These are phyloP conservation scores for Drosophila gaucha DNA, from an alignment of 2,888 invertebrate species.

Conservation along the genomic window DNA sequence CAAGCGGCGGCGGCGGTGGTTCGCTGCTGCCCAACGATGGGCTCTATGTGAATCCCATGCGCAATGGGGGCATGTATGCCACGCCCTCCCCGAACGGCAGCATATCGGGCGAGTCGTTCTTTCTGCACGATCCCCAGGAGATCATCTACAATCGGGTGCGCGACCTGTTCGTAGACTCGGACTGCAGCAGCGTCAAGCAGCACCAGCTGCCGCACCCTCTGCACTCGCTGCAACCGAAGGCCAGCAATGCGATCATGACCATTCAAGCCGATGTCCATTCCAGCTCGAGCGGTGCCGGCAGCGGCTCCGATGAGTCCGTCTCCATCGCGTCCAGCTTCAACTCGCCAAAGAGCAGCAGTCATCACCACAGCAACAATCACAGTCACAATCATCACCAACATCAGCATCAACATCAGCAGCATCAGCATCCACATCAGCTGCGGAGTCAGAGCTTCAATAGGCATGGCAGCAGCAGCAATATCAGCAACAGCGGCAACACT, in stretches of 20 bases:
- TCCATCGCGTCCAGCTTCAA: conserved; percentile 86
- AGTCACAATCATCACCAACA: conserved; percentile 29
- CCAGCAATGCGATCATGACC: conserved; percentile 85
- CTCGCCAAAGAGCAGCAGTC: conserved; percentile 81
- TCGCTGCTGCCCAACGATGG: conserved; percentile 87
- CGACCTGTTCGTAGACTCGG: conserved; percentile 90
- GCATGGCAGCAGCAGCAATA: conserved; percentile 51
- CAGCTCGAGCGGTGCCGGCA: conserved; percentile 88
- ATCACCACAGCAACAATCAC: conserved; percentile 66
- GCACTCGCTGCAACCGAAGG: conserved; percentile 57
- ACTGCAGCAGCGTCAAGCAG: conserved; percentile 82
- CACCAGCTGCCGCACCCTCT: conserved; percentile 61
- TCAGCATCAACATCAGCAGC: conserved; percentile 45
- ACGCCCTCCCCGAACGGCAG: conserved; percentile 87
- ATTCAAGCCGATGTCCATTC: conserved; percentile 95
- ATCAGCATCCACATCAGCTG: conserved; percentile 57
- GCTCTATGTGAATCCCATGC: conserved; percentile 93
- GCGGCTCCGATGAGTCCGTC: conserved; percentile 87
- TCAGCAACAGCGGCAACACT: conserved; percentile 32
- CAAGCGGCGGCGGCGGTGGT: conserved; percentile 15
- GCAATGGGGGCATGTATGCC: conserved; percentile 85
- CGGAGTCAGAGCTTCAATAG: conserved; percentile 68
- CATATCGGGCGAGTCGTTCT: conserved; percentile 90
- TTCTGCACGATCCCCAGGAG: conserved; percentile 93
- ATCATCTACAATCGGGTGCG: conserved; percentile 93